Percentiles rank a stretch among this genome's conserved stretches.
Conservation (phyloP, 2,888 invertebrate genomes). For the Drosophila neonasuta region DNA sequence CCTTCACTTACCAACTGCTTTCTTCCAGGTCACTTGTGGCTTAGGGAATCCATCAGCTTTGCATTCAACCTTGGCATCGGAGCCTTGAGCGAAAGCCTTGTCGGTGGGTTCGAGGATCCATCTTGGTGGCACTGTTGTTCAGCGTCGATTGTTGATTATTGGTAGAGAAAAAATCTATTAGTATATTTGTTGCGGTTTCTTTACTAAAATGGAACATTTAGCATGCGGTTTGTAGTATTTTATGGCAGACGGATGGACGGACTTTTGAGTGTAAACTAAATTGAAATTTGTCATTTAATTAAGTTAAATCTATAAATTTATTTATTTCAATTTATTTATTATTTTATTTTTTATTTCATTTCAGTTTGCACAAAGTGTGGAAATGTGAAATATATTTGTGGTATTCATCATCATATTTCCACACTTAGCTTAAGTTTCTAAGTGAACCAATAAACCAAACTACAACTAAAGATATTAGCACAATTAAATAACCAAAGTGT, state of each 20-base stretch:
- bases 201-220: slow-evolving; percentile 15
- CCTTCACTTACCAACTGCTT: slow-evolving; percentile 90
- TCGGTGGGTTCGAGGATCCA: slow-evolving; percentile 98
- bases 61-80: slow-evolving; percentile 96
- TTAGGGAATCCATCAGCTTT: slow-evolving; percentile 98
- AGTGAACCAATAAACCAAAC: slow-evolving; percentile 59
- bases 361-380: slow-evolving; percentile 43
- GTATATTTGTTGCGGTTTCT: slow-evolving; percentile 24
- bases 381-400: slow-evolving; percentile 39
- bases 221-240: slow-evolving; percentile 71
- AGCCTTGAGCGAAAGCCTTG: slow-evolving; percentile 96
- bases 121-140: slow-evolving; percentile 92
- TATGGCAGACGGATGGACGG: slow-evolving; percentile 70
- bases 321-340: too few species aligned
- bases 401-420: slow-evolving; percentile 58
- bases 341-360: too few species aligned
- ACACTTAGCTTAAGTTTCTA: slow-evolving; percentile 55
- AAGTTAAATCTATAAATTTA: neutral
- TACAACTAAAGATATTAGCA: slow-evolving; percentile 74
- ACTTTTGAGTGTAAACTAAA: slow-evolving; percentile 59
- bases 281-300: slow-evolving; percentile 33
- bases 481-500: slow-evolving; percentile 65
- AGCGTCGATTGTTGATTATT: slow-evolving; percentile 19
- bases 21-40: slow-evolving; percentile 97
- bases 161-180: slow-evolving; percentile 65